Percentiles rank a stretch among this genome's conserved stretches.
These are phyloP conservation scores for Macropus fuliginosus DNA, from an alignment of 2,797 vertebrate genomes.

Conservation along the genomic window DNA sequence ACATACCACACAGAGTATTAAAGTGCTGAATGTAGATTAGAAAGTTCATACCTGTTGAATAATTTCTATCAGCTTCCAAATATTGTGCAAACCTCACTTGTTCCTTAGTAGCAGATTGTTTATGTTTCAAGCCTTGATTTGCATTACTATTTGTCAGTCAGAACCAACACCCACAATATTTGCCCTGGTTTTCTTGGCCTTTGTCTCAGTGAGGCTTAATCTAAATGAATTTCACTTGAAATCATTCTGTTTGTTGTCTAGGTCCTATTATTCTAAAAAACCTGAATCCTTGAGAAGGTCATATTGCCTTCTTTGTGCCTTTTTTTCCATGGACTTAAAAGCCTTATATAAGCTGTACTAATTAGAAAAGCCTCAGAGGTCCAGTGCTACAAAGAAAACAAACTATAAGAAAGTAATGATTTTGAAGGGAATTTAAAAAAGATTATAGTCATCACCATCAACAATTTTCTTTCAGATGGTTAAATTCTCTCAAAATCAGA, in stretches of 20 bases:
- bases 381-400: neutral
- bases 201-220: neutral
- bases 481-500: neutral
- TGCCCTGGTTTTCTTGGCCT: neutral
- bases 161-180: neutral
- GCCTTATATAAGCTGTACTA: neutral
- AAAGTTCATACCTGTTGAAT: neutral
- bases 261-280: neutral
- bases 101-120: neutral
- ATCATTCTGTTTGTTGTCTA: neutral
- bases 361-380: constrained; percentile 4
- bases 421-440: neutral
- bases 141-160: neutral
- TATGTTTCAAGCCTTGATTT: neutral
- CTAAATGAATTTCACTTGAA: constrained; percentile 29
- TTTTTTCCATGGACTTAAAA: neutral
- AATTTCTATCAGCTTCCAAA: neutral
- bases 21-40: too few relatives aligned
- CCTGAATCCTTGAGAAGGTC: neutral
- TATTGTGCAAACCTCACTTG: neutral
- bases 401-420: neutral
- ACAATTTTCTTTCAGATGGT: neutral
- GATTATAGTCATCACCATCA: neutral
- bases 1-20: too few relatives aligned
- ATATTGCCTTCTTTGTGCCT: neutral